Base-by-base conservation (phyloP, 1,140 invertebrate species). In the Heliconius himera region DNA sequence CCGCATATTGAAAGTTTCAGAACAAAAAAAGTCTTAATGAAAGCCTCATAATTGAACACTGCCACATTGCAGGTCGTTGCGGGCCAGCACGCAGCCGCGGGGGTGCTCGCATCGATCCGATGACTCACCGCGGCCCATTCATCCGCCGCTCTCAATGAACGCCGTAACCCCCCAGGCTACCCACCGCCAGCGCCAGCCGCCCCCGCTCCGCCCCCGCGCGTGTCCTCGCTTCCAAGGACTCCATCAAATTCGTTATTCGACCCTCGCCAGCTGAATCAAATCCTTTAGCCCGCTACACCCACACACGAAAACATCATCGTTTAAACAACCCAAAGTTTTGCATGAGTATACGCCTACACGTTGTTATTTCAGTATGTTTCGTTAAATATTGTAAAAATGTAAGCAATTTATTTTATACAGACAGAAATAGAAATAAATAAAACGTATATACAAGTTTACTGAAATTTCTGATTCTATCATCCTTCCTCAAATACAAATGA, bases 61-160 rank as follows among this genome's bases (percentile, higher is more conserved):
- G 22, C 56, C 66, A 22, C 33, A 76, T 1, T 76, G 56, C 74
- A 76, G 36, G 74, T 66, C 54, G 74, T 56, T 38, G 54, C 73
- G 29, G 76, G 49, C 73, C 76, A 80, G 79, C 73, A 81, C 85
- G 86, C 85, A 87, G 89, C 80, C 86, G 87, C 70, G 70, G 79
- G 81, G 78, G 78, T 71, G 75, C 54, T 77, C 56, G 83, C 83
- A 93, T 93, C 91, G 92, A 93, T 93, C 90, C 85, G 89, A 78
- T 93, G 92, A 92, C 80, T 92, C 92, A 92, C 87, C 89, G 86
- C 86, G 82, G 83, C 86, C 86, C 92, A 94, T 94, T 94, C 92
- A 94, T 93, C 89, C 88, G 90, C 89, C 87, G 91, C 88, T 79
- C 90, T 94, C 89, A 94, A 94, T 94, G 92, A 93, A 94, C 86